Evolutionary conservation across 2,888 invertebrate genomes (phyloP), one percentile per base, ranked within the genome.

Genomic region (Nemotelus nigrinus): DNA sequence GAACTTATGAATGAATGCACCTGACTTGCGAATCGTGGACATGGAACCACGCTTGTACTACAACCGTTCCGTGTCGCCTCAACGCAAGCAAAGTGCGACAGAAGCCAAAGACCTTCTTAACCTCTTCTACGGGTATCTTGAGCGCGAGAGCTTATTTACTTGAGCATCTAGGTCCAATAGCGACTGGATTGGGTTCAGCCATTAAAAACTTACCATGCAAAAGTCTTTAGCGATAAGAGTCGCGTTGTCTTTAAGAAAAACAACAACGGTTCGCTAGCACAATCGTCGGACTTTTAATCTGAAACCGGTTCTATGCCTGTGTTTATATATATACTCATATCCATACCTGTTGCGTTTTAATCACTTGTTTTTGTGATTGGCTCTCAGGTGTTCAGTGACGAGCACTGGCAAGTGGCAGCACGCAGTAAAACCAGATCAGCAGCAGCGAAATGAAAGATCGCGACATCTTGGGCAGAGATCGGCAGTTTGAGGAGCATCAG

Each of bases 1-100:
- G 45, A 71, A 71, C 55, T 72, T 72, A 72, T 72, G 72, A 72
- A 72, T 72, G 72, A 72, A 72, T 58, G 72, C 72, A 72, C 72
- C 72, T 72, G 72, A 72, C 71, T 67, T 39, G 48, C 47, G 64
- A 44, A 44, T 64, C 6, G 8, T 67, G 10, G 43, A 58, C 43
- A 25, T 48, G 47, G 39, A 4, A 67, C 39, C 39, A 25, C 25
- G 25, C 25, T 25, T 25, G 25, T 25, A n/a, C 47, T 50, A 25
- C 58, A 43, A 45, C 43, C 10, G 47, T 10, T 7, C n/a, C n/a
- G 44, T 43, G 48, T 67, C 6, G 50, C 5, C 47, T 67, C 25
- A 39, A 7, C 50, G 67, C n/a, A 5, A 25, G n/a, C 67, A 65
- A 43, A 25, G 50, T 67, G 47, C 39, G 3, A 57, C 50, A 50